These are phyloP conservation scores for Elaphurus davidianus DNA, from an alignment of 2,113 vertebrate species.

Conservation along the genomic window DNA sequence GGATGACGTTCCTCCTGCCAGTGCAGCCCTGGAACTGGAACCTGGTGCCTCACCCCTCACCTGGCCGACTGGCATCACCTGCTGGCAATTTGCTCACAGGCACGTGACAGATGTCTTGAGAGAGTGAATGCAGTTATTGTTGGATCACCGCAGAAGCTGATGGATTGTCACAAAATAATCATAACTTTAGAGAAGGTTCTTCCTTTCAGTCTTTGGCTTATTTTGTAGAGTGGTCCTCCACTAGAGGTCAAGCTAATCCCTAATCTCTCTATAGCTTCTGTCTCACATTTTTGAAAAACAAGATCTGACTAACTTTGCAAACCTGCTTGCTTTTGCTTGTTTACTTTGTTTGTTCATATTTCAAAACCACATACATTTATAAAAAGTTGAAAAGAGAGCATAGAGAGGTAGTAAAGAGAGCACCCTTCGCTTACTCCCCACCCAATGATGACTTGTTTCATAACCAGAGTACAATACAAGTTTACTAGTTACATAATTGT, in stretches of 20 bases:
- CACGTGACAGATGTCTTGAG: not conserved
- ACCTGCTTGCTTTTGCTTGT: not conserved
- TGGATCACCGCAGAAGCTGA: not conserved
- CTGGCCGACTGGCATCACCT: rapidly evolving
- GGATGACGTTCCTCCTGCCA: rapidly evolving
- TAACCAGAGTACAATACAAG: not conserved
- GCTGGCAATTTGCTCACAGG: not conserved
- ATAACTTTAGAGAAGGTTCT: not conserved
- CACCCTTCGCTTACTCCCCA: too few species aligned
- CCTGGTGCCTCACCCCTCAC: not conserved
- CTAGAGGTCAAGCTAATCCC: not conserved
- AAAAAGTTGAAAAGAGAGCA: not conserved
- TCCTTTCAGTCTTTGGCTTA: not conserved
- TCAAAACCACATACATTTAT: not conserved
- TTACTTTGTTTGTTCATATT: not conserved
- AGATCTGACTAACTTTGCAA: not conserved
- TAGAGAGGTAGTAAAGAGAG: not conserved
- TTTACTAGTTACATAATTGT: not conserved
- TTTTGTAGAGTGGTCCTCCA: not conserved
- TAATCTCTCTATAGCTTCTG: not conserved
- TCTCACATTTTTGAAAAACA: not conserved
- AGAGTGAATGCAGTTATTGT: not conserved
- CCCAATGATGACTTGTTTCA: not conserved
- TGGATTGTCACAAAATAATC: not conserved
- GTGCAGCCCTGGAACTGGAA: not conserved